Evolutionary conservation across 1,140 invertebrate genomes (phyloP), one percentile per base, ranked within the genome.

Genomic region (Drosophila repletoides): DNA sequence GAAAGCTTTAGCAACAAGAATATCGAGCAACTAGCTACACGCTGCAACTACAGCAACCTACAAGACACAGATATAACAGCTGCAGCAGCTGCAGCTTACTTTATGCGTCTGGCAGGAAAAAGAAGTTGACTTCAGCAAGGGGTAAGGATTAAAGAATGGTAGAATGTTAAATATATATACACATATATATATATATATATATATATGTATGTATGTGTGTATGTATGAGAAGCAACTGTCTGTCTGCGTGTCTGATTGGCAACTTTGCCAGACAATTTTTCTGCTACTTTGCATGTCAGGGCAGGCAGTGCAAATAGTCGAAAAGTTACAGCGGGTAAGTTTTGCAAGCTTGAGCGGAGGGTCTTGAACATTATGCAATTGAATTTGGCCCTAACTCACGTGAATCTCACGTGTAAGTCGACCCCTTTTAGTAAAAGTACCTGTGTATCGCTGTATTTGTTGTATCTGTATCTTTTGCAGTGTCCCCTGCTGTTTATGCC

Each of bases 231-330:
- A n/a, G n/a, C n/a, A n/a, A n/a, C 22, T 6, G 21, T 33, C 7
- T 36, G 26, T 34, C 36, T n/a, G 21, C 1, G 26, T 38, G 49
- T 64, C 68, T 56, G 68, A 43, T 75, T 79, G 60, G 73, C 65
- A 79, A 79, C 65, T 84, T 84, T 72, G 61, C 74, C 74, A 84
- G 80, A 84, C 79, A 68, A 84, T 84, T 84, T 86, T 84, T 84
- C 80, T 84, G 79, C 74, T 83, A 72, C 80, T 84, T 84, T 84
- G 80, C 79, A 84, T 86, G 71, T 72, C 77, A 74, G 58, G 73
- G 72, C 60, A 75, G 60, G 52, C 75, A 70, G 65, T 69, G 70
- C 68, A 66, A 76, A 49, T 70, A 63, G 76, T 49, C 58, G 40
- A 72, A 65, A 76, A 76, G 77, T 72, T 81, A 72, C 63, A 67